These are phyloP conservation scores for Podarcis muralis DNA, from an alignment of 2,113 vertebrate genomes.

Conservation along the genomic window DNA sequence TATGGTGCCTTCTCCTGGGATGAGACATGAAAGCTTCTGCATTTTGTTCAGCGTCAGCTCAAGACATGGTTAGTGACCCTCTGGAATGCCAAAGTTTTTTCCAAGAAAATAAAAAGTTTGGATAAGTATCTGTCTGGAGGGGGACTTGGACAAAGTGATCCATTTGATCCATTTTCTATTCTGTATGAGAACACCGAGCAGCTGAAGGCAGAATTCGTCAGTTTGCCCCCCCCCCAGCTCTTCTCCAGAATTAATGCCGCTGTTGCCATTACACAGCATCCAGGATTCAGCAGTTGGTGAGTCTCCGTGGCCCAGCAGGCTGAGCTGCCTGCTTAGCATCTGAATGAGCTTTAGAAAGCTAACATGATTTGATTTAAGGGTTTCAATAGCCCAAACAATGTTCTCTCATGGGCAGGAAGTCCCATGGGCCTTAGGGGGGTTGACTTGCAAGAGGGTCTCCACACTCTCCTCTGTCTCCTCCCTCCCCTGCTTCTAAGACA, in stretches of 20 bases:
- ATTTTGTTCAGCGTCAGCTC: not conserved
- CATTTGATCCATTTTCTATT: not conserved
- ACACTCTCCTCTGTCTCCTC: not conserved
- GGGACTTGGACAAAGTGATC: not conserved
- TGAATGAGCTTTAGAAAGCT: not conserved
- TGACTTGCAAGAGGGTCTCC: not conserved
- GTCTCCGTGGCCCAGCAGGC: conserved; percentile 44
- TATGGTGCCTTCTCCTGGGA: too few relatives aligned
- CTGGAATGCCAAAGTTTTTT: not conserved
- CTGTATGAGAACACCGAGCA: not conserved
- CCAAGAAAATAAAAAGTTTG: not conserved
- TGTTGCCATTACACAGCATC: not conserved
- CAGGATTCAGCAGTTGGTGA: conserved; percentile 28
- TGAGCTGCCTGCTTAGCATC: conserved; percentile 16
- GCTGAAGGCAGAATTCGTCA: conserved; percentile 16
- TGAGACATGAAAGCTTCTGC: not conserved
- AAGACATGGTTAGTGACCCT: not conserved
- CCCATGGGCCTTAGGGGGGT: not conserved
- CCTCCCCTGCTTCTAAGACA: not conserved
- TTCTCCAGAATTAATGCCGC: not conserved
- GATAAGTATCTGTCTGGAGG: not conserved
- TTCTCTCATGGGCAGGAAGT: not conserved
- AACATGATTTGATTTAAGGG: not conserved
- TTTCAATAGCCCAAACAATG: not conserved
- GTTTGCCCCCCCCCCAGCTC: not conserved